These are phyloP conservation scores for Gerris buenoi DNA, from an alignment of 1,140 invertebrate genomes.

Conservation along the genomic window DNA sequence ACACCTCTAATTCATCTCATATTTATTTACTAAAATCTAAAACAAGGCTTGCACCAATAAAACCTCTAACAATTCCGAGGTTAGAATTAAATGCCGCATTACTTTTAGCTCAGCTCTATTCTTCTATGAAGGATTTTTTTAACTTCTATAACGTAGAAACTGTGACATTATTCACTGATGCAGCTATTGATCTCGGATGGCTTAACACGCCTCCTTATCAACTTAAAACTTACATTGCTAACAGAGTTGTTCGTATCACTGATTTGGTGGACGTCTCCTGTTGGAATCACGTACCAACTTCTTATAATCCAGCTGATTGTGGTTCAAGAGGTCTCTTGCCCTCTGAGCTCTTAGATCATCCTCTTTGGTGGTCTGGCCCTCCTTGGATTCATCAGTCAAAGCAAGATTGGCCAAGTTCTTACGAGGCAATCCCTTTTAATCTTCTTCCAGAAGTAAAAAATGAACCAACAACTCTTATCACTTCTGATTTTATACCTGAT, in stretches of 20 bases:
- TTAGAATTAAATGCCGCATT: neutral
- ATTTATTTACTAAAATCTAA: neutral
- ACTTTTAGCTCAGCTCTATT: neutral
- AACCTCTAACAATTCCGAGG: neutral
- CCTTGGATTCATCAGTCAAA: too few relatives aligned
- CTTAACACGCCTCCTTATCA: neutral
- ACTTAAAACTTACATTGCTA: neutral
- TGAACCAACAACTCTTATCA: too few relatives aligned
- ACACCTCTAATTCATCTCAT: neutral
- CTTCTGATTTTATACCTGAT: too few relatives aligned
- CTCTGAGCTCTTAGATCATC: too few relatives aligned
- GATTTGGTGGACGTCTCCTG: neutral
- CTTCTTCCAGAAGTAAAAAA: too few relatives aligned
- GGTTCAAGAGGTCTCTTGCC: too few relatives aligned
- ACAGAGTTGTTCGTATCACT: neutral
- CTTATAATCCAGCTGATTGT: neutral
- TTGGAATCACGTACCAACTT: neutral
- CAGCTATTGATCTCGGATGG: neutral
- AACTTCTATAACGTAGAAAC: neutral
- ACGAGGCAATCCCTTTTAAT: too few relatives aligned
- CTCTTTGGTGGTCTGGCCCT: too few relatives aligned
- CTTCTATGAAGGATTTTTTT: neutral
- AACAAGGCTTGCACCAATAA: neutral
- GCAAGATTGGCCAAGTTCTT: too few relatives aligned
- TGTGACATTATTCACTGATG: neutral